Evolutionary conservation across 2,797 vertebrate species (phyloP).

Genomic region (Chelidonichthys spinosus): DNA sequence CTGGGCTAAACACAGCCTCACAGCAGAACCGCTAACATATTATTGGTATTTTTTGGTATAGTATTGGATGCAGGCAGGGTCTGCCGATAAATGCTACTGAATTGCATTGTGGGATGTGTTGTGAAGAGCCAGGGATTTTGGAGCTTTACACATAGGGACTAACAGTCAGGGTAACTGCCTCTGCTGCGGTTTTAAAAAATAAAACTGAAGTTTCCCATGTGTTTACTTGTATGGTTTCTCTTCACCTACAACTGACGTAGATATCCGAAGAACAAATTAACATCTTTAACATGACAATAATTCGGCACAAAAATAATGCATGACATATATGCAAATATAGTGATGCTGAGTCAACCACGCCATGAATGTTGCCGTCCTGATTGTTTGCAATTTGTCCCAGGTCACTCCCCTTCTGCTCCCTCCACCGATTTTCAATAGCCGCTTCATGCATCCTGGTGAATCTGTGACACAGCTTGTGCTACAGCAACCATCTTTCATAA

Average conservation of each 20-base stretch:
- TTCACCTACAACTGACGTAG: not conserved
- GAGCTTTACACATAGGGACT: not conserved
- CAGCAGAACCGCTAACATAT: too few relatives aligned
- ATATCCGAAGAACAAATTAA: not conserved
- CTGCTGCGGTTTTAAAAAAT: not conserved
- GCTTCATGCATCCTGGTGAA: conserved; percentile 24
- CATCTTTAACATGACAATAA: not conserved
- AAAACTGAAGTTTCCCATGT: too few relatives aligned
- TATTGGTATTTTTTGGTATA: too few relatives aligned
- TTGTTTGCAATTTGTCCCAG: conserved; percentile 26
- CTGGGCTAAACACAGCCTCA: too few relatives aligned
- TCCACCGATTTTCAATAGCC: conserved; percentile 33
- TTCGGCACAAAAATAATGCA: not conserved
- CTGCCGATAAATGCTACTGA: not conserved
- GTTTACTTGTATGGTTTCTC: not conserved
- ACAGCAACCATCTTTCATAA: conserved; percentile 20
- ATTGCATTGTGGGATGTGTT: not conserved
- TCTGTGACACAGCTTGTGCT: conserved; percentile 12
- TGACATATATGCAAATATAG: not conserved
- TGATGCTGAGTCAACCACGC: not conserved
- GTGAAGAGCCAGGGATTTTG: not conserved
- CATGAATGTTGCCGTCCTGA: conserved; percentile 1
- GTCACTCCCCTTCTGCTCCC: conserved; percentile 28
- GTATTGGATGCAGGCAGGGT: not conserved
- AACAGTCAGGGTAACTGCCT: not conserved